Percentiles rank a stretch among this genome's conserved stretches.
Evolutionary conservation across 2,888 invertebrate genomes (phyloP).

Genomic region (Leptogaster cylindrica): DNA sequence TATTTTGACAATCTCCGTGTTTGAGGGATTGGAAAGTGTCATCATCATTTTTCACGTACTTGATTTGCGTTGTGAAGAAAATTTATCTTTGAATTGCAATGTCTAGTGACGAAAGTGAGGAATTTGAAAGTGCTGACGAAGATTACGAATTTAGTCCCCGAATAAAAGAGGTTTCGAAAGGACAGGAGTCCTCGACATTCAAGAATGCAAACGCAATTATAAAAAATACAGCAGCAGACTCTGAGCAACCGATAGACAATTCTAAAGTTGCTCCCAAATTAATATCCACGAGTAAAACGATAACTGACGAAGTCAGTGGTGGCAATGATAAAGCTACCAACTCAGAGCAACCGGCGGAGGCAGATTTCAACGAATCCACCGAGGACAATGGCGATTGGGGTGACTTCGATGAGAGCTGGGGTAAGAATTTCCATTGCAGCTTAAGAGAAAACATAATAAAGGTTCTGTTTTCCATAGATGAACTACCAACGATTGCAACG

Average conservation of each 20-base stretch:
- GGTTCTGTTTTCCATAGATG: slow-evolving; percentile 2
- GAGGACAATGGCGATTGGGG: slow-evolving; percentile 62
- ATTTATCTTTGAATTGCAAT: too few species aligned
- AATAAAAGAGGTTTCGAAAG: neutral
- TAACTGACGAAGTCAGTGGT: slow-evolving; percentile 41
- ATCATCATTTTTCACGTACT: too few species aligned
- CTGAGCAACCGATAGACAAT: too few species aligned
- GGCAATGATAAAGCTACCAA: slow-evolving; percentile 42
- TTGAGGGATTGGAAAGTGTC: too few species aligned
- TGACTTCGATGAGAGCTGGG: slow-evolving; percentile 64
- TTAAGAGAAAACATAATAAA: neutral
- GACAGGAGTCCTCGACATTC: neutral
- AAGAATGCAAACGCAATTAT: neutral
- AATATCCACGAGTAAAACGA: neutral
- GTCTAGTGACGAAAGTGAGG: slow-evolving; percentile 72
- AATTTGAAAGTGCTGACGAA: slow-evolving; percentile 80
- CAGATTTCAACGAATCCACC: slow-evolving; percentile 18
- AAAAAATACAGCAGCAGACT: neutral
- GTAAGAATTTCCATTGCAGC: slow-evolving; percentile 51
- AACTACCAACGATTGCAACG: slow-evolving; percentile 30
- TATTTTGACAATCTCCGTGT: too few species aligned
- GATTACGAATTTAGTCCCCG: slow-evolving; percentile 62
- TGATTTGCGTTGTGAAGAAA: too few species aligned
- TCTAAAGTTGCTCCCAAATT: too few species aligned
- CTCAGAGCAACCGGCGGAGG: slow-evolving; percentile 8